Evolutionary conservation across 1,140 invertebrate species (phyloP).

Genomic region (Musca vetustissima): DNA sequence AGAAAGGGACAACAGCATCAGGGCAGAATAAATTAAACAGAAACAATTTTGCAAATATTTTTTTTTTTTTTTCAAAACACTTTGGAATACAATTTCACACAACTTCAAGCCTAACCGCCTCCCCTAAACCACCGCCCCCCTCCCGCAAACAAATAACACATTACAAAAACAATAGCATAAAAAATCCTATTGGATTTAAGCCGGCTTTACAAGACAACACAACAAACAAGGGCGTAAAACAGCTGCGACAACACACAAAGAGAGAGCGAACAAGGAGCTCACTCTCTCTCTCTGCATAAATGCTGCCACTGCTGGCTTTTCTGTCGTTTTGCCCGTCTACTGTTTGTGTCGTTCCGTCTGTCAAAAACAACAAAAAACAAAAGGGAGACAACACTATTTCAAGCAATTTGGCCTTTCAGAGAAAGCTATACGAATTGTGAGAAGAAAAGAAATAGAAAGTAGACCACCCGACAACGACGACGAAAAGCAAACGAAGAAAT

Average conservation of each 20-base stretch:
- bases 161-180: neutral
- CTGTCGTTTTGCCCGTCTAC: neutral
- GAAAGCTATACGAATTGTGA: slow-evolving; percentile 6
- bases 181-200: slow-evolving; percentile 1
- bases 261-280: no score
- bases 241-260: neutral
- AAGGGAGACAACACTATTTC: slow-evolving; percentile 16
- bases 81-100: no score
- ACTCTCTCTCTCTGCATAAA: neutral
- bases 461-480: neutral
- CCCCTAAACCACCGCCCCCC: neutral
- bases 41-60: neutral
- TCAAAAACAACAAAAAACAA: neutral
- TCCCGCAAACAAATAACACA: neutral
- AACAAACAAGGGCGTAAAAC: slow-evolving; percentile 22
- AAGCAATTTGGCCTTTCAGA: neutral
- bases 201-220: slow-evolving; percentile 9
- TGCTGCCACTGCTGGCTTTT: neutral
- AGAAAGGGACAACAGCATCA: neutral
- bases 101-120: no score
- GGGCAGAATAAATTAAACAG: neutral
- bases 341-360: neutral
- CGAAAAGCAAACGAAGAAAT: neutral
- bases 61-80: neutral
- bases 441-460: slow-evolving; percentile 18